Conservation (phyloP, 92 coral and sea anemone species). For the Galaxea fascicularis region DNA sequence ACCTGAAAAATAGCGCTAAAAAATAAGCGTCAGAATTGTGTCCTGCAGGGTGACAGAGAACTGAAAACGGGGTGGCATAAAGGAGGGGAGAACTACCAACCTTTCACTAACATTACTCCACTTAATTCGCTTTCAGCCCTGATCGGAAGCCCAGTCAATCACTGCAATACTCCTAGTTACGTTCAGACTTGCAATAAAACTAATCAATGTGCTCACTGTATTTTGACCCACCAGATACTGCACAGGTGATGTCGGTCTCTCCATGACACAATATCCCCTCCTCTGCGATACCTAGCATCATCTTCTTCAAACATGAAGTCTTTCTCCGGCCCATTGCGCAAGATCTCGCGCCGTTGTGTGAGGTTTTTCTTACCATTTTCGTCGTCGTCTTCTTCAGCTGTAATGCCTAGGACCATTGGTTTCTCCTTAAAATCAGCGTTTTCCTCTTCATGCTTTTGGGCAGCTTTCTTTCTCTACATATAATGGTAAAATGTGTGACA, state of each 20-base stretch:
- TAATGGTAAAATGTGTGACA: not conserved
- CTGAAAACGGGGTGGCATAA: too few species aligned
- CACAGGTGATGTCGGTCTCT: conserved; percentile 74
- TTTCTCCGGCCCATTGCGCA: conserved; percentile 71
- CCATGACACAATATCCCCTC: conserved; percentile 75
- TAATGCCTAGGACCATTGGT: conserved; percentile 91
- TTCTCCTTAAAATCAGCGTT: conserved; percentile 97
- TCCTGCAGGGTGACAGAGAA: too few species aligned
- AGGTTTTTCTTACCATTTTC: conserved; percentile 89
- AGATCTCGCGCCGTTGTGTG: conserved; percentile 73
- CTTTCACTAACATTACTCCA: too few species aligned
- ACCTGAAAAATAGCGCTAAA: not conserved
- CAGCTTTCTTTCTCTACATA: conserved; percentile 83
- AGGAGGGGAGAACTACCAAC: too few species aligned
- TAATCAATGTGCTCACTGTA: not conserved
- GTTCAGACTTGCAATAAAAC: too few species aligned
- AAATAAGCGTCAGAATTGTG: too few species aligned
- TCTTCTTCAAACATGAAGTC: conserved; percentile 73
- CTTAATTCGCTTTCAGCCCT: too few species aligned
- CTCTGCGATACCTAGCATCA: conserved; percentile 60
- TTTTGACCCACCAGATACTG: conserved; percentile 65
- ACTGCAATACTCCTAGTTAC: too few species aligned
- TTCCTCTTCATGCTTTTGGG: conserved; percentile 88
- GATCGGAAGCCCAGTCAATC: too few species aligned
- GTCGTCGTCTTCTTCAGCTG: conserved; percentile 85